Conservation (phyloP, 2,888 invertebrate species). For the Orthosia gracilis region DNA sequence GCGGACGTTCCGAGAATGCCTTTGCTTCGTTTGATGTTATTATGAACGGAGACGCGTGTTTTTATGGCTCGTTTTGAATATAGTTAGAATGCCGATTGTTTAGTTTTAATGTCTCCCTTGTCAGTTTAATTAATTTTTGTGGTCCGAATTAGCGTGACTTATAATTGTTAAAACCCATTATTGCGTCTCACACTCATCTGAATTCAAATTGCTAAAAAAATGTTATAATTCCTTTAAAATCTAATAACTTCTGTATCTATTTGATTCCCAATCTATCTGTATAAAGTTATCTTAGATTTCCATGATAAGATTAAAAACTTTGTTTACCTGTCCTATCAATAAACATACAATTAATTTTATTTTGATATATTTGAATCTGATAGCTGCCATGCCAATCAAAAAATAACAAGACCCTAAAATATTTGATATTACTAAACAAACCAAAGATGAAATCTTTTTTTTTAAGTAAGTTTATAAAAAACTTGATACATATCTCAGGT, state of each 20-base stretch:
- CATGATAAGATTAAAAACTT: conserved; percentile 4
- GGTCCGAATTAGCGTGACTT: neutral
- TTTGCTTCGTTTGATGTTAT: conserved; percentile 71
- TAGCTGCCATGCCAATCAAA: neutral
- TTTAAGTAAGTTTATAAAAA: neutral
- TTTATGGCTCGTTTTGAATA: conserved; percentile 64
- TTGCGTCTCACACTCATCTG: neutral
- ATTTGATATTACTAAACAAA: neutral
- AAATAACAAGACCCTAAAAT: neutral
- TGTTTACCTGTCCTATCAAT: neutral
- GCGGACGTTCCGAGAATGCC: conserved; percentile 67
- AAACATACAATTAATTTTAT: neutral
- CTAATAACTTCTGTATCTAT: neutral
- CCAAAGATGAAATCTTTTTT: neutral
- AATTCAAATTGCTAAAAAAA: conserved; percentile 7
- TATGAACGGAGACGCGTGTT: conserved; percentile 66
- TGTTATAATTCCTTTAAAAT: neutral
- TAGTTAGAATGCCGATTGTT: conserved; percentile 63
- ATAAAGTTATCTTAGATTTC: conserved; percentile 6
- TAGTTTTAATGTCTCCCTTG: conserved; percentile 29
- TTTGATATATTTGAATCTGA: neutral
- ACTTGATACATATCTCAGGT: neutral
- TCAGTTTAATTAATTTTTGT: neutral
- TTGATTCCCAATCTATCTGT: conserved; percentile 8
- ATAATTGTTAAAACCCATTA: neutral